phyloP scores from a whole-genome alignment of 2,888 invertebrate genomes.

The Polydrusus tereticollis region DNA sequence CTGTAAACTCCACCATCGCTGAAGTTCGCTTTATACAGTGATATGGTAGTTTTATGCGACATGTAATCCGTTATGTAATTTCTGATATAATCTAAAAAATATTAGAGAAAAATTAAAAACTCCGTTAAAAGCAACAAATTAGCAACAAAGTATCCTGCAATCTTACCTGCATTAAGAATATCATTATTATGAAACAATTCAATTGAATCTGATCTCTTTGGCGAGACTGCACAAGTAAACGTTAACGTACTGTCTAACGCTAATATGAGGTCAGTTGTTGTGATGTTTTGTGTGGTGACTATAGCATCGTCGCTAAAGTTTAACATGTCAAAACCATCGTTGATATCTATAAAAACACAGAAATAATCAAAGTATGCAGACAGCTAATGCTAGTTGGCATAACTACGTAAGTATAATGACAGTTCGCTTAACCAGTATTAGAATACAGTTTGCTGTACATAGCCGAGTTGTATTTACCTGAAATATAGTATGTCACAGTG shows the following conservation, averaged over 20 bases:
- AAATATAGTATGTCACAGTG: conserved; percentile 52
- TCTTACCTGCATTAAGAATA: neutral
- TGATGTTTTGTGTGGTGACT: neutral
- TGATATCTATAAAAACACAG: conserved; percentile 30
- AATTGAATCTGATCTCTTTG: conserved; percentile 32
- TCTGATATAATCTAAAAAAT: conserved; percentile 30
- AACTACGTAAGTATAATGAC: too few relatives aligned
- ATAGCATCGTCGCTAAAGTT: conserved; percentile 62
- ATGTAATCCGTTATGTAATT: neutral
- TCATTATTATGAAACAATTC: conserved; percentile 34
- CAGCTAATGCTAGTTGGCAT: too few relatives aligned
- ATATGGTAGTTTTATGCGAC: conserved; percentile 34
- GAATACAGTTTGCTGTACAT: too few relatives aligned
- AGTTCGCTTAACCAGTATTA: too few relatives aligned
- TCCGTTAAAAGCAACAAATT: too few relatives aligned
- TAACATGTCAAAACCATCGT: conserved; percentile 67
- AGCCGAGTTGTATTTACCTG: conserved; percentile 54
- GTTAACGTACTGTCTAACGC: conserved; percentile 35
- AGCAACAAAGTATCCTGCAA: too few relatives aligned
- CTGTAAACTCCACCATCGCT: conserved; percentile 42
- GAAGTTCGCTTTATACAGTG: conserved; percentile 18
- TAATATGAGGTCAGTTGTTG: conserved; percentile 17
- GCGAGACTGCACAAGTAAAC: conserved; percentile 44
- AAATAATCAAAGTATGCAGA: too few relatives aligned
- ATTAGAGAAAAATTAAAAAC: neutral